Conservation (phyloP, 2,888 invertebrate genomes). For the Tuberolachnus salignus region DNA sequence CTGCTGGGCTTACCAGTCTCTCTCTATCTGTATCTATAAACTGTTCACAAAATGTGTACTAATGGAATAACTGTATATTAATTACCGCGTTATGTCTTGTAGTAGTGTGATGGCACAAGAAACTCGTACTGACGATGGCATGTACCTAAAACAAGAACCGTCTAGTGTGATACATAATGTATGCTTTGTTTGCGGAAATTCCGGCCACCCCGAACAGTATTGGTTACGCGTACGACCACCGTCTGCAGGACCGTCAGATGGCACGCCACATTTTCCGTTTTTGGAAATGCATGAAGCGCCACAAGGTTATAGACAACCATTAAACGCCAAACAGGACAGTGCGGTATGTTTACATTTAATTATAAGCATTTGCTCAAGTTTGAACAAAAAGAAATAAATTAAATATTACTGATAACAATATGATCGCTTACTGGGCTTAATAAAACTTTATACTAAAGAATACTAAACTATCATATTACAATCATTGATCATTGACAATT, state of each 20-base stretch:
- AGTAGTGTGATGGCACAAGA: conserved; percentile 58
- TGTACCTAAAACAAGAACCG: conserved; percentile 57
- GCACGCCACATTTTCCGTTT: conserved; percentile 87
- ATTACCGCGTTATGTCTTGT: conserved; percentile 10
- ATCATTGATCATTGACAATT: no score
- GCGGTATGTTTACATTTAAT: conserved; percentile 58
- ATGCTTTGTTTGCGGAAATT: conserved; percentile 78
- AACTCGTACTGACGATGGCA: conserved; percentile 50
- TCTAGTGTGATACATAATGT: conserved; percentile 56
- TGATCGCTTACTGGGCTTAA: background rate
- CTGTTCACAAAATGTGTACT: background rate
- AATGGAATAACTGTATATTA: conserved; percentile 1
- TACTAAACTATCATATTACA: no score
- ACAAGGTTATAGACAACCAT: conserved; percentile 67
- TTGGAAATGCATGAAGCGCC: conserved; percentile 88
- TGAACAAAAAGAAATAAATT: background rate
- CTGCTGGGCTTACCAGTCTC: background rate
- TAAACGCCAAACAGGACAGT: conserved; percentile 58
- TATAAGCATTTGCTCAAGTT: background rate
- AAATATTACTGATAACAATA: background rate
- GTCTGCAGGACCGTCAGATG: conserved; percentile 67
- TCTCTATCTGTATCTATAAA: no score
- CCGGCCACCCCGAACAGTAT: conserved; percentile 70
- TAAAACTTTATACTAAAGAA: no score
- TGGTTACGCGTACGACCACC: conserved; percentile 70